phyloP scores from a whole-genome alignment of 2,113 vertebrate species.

The Rousettus leschenaultii region DNA sequence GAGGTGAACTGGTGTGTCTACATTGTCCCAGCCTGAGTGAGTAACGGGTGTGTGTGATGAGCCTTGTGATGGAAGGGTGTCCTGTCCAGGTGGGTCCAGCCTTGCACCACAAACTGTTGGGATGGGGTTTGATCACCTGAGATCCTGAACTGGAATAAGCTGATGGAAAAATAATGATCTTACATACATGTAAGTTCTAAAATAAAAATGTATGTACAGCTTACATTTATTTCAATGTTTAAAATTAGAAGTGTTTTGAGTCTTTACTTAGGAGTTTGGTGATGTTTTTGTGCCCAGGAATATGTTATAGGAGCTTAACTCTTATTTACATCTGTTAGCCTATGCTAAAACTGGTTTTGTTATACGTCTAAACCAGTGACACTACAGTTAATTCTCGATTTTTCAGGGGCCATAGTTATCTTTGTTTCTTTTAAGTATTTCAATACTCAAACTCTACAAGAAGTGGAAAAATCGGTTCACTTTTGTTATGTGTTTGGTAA shows the following conservation, averaged over 20 bases:
- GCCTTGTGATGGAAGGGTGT: not conserved
- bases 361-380: not conserved
- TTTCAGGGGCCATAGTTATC: not conserved
- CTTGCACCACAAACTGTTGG: not conserved
- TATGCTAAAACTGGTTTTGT: not conserved
- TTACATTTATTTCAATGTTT: not conserved
- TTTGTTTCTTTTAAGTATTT: slow-evolving; percentile 14
- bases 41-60: not conserved
- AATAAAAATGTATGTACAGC: not conserved
- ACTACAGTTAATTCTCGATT: not conserved
- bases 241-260: not conserved
- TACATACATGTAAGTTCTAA: not conserved
- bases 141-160: not conserved
- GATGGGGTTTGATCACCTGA: not conserved
- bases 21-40: not conserved
- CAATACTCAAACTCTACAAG: not conserved
- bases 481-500: not conserved
- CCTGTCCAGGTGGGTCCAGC: not conserved
- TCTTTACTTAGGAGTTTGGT: not conserved
- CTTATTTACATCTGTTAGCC: not conserved
- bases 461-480: not conserved
- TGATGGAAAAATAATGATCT: not conserved
- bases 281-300: not conserved
- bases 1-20: no score
- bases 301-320: not conserved